Evolutionary conservation across 2,113 vertebrate species (phyloP).

Genomic region (Podiceps cristatus): DNA sequence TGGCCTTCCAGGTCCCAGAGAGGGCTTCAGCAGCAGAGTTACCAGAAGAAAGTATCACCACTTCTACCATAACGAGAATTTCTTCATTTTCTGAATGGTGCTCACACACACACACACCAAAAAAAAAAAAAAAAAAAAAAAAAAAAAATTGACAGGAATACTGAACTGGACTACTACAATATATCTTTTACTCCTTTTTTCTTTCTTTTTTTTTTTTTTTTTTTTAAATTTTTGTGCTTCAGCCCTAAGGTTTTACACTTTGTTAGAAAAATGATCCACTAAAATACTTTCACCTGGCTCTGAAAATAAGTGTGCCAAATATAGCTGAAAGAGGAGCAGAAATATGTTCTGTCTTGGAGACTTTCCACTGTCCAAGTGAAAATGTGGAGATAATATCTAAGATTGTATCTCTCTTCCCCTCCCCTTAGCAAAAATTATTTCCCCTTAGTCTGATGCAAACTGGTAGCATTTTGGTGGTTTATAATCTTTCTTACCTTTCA

Average conservation of each 20-base stretch:
- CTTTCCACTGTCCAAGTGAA: neutral
- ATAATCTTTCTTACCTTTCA: neutral
- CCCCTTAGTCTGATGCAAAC: neutral
- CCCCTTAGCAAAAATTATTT: neutral
- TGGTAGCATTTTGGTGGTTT: neutral
- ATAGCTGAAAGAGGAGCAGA: neutral
- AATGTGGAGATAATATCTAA: neutral
- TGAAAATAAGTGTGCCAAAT: neutral
- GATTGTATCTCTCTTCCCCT: neutral
- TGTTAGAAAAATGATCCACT: neutral
- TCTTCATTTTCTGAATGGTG: neutral
- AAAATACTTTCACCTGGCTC: neutral
- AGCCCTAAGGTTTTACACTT: neutral
- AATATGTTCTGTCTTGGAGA: neutral
- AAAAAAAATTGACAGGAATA: neutral
- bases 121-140: no score
- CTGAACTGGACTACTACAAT: neutral
- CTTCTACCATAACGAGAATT: neutral
- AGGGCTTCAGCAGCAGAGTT: neutral
- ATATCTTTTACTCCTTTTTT: neutral
- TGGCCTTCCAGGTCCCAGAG: neutral
- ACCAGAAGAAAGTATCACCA: neutral
- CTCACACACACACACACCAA: neutral
- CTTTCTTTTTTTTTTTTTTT: rapidly evolving
- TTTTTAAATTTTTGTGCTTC: neutral